Percentiles rank a stretch among this genome's conserved stretches.
phyloP scores from a whole-genome alignment of 2,113 vertebrate genomes.

The Psettodes erumei region DNA sequence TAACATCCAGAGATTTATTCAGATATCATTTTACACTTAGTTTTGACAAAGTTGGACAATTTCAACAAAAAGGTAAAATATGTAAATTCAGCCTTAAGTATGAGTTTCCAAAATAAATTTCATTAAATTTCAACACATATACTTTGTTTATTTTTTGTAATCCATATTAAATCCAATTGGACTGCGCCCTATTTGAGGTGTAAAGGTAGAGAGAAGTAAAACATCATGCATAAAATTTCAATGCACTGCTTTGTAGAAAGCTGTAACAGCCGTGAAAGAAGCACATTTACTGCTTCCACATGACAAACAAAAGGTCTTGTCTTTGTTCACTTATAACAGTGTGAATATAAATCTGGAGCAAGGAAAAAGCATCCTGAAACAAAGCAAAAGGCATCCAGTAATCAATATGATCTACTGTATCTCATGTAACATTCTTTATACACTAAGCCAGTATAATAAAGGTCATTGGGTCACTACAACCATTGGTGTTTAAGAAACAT shows the following conservation, averaged over 20 bases:
- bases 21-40: background rate
- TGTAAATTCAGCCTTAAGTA: background rate
- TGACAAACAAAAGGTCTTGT: background rate
- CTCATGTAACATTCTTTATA: background rate
- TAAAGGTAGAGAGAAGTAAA: background rate
- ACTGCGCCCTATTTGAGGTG: background rate
- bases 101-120: background rate
- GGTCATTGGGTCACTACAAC: background rate
- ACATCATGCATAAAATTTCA: background rate
- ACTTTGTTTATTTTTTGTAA: background rate
- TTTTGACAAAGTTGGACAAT: background rate
- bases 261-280: background rate
- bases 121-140: background rate
- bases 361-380: background rate
- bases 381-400: background rate
- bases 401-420: background rate
- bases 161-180: background rate
- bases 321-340: background rate
- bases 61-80: background rate
- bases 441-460: background rate
- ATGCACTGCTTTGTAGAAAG: background rate
- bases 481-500: background rate
- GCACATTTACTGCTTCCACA: background rate
- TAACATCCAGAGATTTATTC: background rate
- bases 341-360: background rate